Conservation (phyloP, 2,113 vertebrate genomes). For the Varanus salvator region DNA sequence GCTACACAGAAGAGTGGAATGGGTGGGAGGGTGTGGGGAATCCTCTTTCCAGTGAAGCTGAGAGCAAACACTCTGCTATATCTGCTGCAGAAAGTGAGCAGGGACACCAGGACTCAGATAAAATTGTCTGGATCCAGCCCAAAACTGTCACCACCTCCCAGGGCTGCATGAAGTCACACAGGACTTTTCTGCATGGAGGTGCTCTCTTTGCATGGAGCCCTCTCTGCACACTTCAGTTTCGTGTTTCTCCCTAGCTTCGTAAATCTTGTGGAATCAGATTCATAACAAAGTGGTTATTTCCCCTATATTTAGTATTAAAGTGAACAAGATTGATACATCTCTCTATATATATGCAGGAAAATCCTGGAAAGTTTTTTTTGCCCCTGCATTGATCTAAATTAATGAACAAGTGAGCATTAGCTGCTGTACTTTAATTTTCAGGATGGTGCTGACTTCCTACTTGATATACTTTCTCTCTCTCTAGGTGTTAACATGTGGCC, state of each 20-base stretch:
- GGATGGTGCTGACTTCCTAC: not conserved
- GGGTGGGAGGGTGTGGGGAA: not conserved
- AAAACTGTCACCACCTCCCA: not conserved
- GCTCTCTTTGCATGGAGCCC: no score
- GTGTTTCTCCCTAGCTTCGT: not conserved
- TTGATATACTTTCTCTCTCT: not conserved
- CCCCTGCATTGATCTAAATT: not conserved
- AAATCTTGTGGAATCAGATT: not conserved
- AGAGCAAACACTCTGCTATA: not conserved
- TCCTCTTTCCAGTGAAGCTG: not conserved
- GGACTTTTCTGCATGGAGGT: not conserved
- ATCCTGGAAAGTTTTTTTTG: not conserved
- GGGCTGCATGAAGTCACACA: not conserved
- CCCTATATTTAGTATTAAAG: not conserved
- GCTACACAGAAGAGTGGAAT: not conserved
- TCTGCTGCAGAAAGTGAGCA: not conserved
- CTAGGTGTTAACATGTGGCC: not conserved
- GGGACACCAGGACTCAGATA: not conserved
- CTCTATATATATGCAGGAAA: not conserved
- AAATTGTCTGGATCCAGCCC: not conserved
- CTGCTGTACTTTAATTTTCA: slow-evolving; percentile 4
- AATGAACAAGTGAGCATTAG: not conserved
- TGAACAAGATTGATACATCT: not conserved
- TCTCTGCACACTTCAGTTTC: not conserved
- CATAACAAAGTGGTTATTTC: not conserved